These are phyloP conservation scores for Drosophila ezoana DNA, from an alignment of 2,888 invertebrate species.

Conservation along the genomic window DNA sequence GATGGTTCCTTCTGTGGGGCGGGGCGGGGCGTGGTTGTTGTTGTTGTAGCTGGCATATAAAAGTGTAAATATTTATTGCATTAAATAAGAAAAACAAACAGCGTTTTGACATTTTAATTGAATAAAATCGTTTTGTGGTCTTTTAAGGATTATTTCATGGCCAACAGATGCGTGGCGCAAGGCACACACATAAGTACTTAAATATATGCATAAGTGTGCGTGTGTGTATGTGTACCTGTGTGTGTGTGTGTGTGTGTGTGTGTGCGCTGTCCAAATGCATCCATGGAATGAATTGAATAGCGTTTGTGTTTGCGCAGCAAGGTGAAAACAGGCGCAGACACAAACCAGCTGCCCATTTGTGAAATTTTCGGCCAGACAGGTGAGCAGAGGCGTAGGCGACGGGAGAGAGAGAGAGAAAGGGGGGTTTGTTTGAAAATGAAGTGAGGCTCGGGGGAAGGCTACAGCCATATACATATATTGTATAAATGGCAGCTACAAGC, in stretches of 20 bases:
- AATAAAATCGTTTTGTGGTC: constrained; percentile 80
- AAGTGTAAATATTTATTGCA: constrained; percentile 78
- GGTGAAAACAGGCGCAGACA: constrained; percentile 67
- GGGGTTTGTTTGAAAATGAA: neutral
- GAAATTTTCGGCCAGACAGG: constrained; percentile 37
- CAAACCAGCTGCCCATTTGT: constrained; percentile 22
- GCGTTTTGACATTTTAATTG: constrained; percentile 79
- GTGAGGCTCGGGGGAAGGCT: constrained; percentile 5
- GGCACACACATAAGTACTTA: constrained; percentile 12
- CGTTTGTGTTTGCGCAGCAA: constrained; percentile 75
- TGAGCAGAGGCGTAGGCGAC: neutral
- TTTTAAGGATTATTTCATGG: constrained; percentile 80
- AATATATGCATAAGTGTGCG: constrained; percentile 8
- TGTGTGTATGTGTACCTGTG: constrained; percentile 8
- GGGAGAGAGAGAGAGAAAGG: too few relatives aligned
- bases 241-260: constrained; percentile 10
- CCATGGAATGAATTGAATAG: constrained; percentile 72
- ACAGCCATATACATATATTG: constrained; percentile 9
- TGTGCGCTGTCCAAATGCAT: constrained; percentile 64
- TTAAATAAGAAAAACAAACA: constrained; percentile 78
- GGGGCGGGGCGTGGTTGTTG: neutral
- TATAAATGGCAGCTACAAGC: constrained; percentile 22
- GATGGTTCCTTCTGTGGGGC: neutral
- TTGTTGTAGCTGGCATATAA: constrained; percentile 26
- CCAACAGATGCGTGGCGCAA: constrained; percentile 56